Base-by-base conservation (phyloP, 2,888 invertebrate species). In the Calameuta filiformis region DNA sequence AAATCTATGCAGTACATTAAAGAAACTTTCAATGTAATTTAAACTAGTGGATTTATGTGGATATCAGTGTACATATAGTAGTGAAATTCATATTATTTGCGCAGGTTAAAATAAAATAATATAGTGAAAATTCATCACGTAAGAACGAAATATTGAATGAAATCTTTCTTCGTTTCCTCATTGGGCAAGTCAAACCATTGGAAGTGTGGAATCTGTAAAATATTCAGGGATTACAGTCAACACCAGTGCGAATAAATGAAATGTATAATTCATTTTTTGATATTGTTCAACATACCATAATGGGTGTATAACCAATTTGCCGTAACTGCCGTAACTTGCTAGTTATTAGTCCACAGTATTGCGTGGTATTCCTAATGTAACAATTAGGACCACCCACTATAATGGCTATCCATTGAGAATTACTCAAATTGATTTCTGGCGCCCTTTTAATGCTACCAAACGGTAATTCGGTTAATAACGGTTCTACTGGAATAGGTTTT, bases 281-380 rank as follows among this genome's bases (percentile, higher is more conserved):
- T 11, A 33, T 30, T 4, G 9, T 33, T 31, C 76, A 31, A 83
- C 87, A 81, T 82, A 91, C 92, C 81, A 89, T 40, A 77, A 90
- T 78, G 23, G 92, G 90, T 23, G 80, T 87, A 76, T 91, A 92
- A 71, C 92, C 92, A 73, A 96, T 88, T 76, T 92, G 88, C 83
- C 92, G 87, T 31, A 97, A 91, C 85, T 96, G 96, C 79, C 94
- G 92, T 23, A 95, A 81, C 92, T 96, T 96, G 87, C 93, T 92
- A n/a, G 90, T 85, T 80, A 94, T 92, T 33, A 92, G 92, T 15
- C 96, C 96, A 69, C 94, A 93, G 12, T 93, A 92, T 35, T 86
- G 88, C 56, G 92, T 87, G 31, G 92, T 92, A 35, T 93, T 92
- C 76, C 93, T 89, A 35, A 95, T 92, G 31, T 93, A 92, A 82